phyloP scores from a whole-genome alignment of 2,113 vertebrate genomes.

The Osmerus mordax region DNA sequence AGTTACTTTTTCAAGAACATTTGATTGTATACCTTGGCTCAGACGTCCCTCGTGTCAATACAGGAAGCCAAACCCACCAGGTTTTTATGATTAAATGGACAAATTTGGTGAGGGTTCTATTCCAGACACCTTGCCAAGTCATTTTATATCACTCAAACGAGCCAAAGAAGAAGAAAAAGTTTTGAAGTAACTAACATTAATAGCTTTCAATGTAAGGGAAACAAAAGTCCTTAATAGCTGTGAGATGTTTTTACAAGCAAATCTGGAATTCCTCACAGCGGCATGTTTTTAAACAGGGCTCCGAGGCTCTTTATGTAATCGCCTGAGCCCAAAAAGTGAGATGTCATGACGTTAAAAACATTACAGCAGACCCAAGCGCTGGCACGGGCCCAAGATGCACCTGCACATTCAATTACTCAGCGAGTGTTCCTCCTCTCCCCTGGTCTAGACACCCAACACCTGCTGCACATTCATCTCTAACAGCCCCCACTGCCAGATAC shows the following conservation, averaged over 20 bases:
- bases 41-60: constrained; percentile 44
- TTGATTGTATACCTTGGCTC: constrained; percentile 65
- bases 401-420: constrained; percentile 63
- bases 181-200: constrained; percentile 51
- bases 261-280: constrained; percentile 39
- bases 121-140: constrained; percentile 55
- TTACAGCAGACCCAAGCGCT: constrained; percentile 44
- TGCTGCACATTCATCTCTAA: constrained; percentile 62
- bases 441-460: constrained; percentile 66
- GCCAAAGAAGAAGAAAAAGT: constrained; percentile 20
- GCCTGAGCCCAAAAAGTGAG: constrained; percentile 42
- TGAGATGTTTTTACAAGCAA: constrained; percentile 56
- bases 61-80: constrained; percentile 64
- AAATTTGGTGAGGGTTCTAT: constrained; percentile 55
- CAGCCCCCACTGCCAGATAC: constrained; percentile 47
- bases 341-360: constrained; percentile 55
- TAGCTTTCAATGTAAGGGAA: constrained; percentile 53
- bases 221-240: constrained; percentile 43
- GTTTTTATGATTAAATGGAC: constrained; percentile 66
- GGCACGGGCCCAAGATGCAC: constrained; percentile 65
- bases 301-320: constrained; percentile 48
- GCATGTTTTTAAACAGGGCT: constrained; percentile 36
- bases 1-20: constrained; percentile 56
- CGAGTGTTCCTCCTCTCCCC: constrained; percentile 35
- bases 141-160: constrained; percentile 58